Percentiles rank a stretch among this genome's conserved stretches.
Conservation (phyloP, 2,888 invertebrate genomes). For the Erannis defoliaria region DNA sequence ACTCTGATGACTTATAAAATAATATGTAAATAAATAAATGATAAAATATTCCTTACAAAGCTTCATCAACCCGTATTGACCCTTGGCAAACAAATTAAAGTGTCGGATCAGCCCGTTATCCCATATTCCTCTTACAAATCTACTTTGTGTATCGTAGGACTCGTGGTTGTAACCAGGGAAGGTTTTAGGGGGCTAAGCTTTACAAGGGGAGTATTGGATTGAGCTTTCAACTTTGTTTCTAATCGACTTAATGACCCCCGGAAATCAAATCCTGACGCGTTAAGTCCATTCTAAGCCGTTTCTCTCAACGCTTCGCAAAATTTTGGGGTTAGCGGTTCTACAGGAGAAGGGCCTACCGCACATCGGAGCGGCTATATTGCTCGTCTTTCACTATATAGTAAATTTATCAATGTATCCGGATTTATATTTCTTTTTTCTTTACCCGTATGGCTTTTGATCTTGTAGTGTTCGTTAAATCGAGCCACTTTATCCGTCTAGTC, state of each 20-base stretch:
- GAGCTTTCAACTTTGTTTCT: slow-evolving; percentile 9
- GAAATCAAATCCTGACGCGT: slow-evolving; percentile 7
- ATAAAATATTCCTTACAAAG: not conserved
- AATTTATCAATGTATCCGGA: slow-evolving; percentile 11
- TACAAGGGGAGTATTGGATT: not conserved
- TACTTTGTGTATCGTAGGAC: slow-evolving; percentile 14
- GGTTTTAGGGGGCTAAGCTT: slow-evolving; percentile 4
- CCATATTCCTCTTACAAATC: slow-evolving; percentile 15
- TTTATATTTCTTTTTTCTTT: slow-evolving; percentile 7
- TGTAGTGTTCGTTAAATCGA: slow-evolving; percentile 14
- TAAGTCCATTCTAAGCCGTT: slow-evolving; percentile 2
- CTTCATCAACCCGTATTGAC: not conserved
- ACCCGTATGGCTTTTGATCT: slow-evolving; percentile 22
- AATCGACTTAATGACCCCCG: slow-evolving; percentile 15
- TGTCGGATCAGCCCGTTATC: slow-evolving; percentile 10
- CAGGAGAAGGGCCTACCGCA: not conserved
- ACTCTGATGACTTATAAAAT: too few species aligned
- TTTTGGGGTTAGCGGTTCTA: not conserved
- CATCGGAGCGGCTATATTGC: not conserved
- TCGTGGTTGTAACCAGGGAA: slow-evolving; percentile 1
- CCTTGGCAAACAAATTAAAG: slow-evolving; percentile 5
- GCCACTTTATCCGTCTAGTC: slow-evolving; percentile 12
- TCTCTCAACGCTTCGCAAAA: not conserved
- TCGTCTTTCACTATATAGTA: not conserved
- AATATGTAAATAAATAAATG: too few species aligned